Base-by-base conservation (phyloP, 2,113 vertebrate species). In the Camelus bactrianus region DNA sequence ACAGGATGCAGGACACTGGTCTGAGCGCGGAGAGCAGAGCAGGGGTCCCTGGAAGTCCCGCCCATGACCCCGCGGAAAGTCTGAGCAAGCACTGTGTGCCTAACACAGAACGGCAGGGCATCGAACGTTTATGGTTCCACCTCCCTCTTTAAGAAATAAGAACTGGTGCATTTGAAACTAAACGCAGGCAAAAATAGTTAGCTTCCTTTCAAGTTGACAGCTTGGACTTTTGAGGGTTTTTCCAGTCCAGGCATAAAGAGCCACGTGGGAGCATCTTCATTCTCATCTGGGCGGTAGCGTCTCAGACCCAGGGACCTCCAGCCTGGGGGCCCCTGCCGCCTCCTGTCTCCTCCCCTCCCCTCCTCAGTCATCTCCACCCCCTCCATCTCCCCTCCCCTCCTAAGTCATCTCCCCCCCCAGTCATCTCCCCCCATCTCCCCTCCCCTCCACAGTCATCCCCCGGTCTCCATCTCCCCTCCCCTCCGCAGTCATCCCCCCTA, bases 211-310 rank as follows among this genome's bases (percentile, higher is more conserved):
- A 15, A 30, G 42, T 2, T 11, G 48, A 56, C 50, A 12, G 13
- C 56, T 3, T 46, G 42, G 62, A 17, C 35, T 54, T 73, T 6
- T 1, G 4, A 13, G 35, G 28, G 28, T 28, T 11, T 56, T 56
- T 13, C 13, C 30, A 2, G 0, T 30, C 67, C 30, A 8, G 12
- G 54, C 0, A 0, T 0, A 13, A 24, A n/a, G 22, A n/a, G 16
- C 9, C 14, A 1, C 17, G 5, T 0, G 0, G 1, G 4, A 12
- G 13, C 5, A 0, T 2, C 89, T 20, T 1, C 4, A 5, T 35
- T 42, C 32, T 70, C 32, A 10, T 22, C 46, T 2, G 32, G 30
- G 26, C 30, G 35, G 35, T 35, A 13, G 12, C 0, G 1, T 1
- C 30, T 20, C 56, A 3, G 13, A 0, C 48, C 8, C 26, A 3